phyloP scores from a whole-genome alignment of 2,797 vertebrate genomes.

The Borostomias antarcticus region DNA sequence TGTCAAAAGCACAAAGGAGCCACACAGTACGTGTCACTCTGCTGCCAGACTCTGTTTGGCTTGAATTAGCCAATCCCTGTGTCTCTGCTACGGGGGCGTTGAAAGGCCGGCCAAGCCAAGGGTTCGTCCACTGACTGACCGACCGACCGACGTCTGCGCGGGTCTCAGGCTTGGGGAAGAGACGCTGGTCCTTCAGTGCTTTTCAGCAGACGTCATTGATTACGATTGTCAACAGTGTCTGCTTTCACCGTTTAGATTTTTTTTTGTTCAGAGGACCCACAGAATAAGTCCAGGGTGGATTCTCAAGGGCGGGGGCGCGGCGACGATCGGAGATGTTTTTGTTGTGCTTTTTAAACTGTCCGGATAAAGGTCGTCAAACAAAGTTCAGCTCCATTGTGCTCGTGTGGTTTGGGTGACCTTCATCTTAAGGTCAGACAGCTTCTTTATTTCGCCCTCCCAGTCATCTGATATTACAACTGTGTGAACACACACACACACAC shows the following conservation, averaged over 20 bases:
- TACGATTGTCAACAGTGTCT: constrained; percentile 43
- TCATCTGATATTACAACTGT: constrained; percentile 30
- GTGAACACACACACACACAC: neutral
- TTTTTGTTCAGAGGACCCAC: too few species aligned
- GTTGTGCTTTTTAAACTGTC: constrained; percentile 40
- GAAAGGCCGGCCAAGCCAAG: constrained; percentile 42
- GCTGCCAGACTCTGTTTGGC: constrained; percentile 55
- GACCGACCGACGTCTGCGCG: too few species aligned
- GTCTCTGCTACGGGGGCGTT: constrained; percentile 48
- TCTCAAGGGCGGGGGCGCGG: constrained; percentile 16
- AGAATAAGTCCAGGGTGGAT: constrained; percentile 16
- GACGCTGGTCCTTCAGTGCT: constrained; percentile 11
- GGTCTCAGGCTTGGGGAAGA: constrained; percentile 18
- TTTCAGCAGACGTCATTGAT: constrained; percentile 37
- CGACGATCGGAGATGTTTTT: constrained; percentile 34
- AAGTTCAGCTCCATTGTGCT: constrained; percentile 29
- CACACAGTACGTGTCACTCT: constrained; percentile 42
- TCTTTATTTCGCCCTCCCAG: constrained; percentile 24
- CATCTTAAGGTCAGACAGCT: constrained; percentile 37
- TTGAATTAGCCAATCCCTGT: constrained; percentile 51
- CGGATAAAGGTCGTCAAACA: constrained; percentile 37
- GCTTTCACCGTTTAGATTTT: constrained; percentile 38
- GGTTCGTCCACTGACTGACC: constrained; percentile 36
- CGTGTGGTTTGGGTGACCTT: constrained; percentile 38
- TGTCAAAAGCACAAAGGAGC: constrained; percentile 51